Evolutionary conservation across 1,140 invertebrate genomes (phyloP), one percentile per base, ranked within the genome.

Genomic region (Aphelinus certus): DNA sequence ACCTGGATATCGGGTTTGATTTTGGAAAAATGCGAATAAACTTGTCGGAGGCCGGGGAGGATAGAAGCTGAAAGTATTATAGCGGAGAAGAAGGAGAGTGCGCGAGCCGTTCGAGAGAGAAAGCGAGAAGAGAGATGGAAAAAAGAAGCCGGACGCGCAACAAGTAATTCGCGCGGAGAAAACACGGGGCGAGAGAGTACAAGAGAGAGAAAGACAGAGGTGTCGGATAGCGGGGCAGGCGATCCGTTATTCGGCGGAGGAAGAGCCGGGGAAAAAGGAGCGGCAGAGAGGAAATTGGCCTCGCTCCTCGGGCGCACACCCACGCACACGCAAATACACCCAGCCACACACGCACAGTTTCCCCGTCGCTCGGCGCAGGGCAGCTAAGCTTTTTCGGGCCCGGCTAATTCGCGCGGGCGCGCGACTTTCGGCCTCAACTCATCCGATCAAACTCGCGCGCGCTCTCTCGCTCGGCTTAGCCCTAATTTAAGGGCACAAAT

Each of bases 401-500:
- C 5, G 6, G 46, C 45, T 69, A 66, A 76, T 75, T 68, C 76
- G 49, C 71, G 73, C 72, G 26, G 26, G 26, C 26, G 26, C 26
- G 26, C 26, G 81, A 83, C 72, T 79, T 79, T 80, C 78, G 71
- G 69, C 77, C 79, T 77, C 83, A 85, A 84, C 82, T 84, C 82
- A 83, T 83, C 84, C 81, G 83, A 85, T 85, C 84, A 84, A 85
- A 83, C 85, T 85, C 81, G 78, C 82, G 81, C 81, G 48, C 43
- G 42, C 47, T 42, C 48, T 46, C 46, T 6, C 49, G 82, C 72
- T 75, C 81, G 80, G 84, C 83, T 87, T 85, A 87, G 83, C 86
- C 82, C 85, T 88, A 88, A 88, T 88, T 88, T 88, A 85, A 87
- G 85, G 85, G 85, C 83, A 80, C 84, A 87, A 87, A 86, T 85